phyloP scores from a whole-genome alignment of 2,888 invertebrate genomes.

The Drosophila trichaetosa region DNA sequence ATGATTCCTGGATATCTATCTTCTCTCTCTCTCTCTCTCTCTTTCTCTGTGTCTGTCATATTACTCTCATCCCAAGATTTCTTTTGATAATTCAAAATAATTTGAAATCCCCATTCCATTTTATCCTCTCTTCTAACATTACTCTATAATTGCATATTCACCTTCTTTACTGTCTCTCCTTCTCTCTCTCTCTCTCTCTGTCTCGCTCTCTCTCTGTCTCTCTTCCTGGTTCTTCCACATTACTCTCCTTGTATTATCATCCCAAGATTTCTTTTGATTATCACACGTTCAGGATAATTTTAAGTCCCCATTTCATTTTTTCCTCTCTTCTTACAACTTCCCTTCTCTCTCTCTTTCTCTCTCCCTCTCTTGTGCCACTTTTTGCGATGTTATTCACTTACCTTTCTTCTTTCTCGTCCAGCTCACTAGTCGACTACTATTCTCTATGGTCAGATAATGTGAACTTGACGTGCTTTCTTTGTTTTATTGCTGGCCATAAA shows the following conservation, averaged over 20 bases:
- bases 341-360: neutral
- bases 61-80: neutral
- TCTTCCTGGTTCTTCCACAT: neutral
- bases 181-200: neutral
- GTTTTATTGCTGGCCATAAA: neutral
- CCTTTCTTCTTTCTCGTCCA: neutral
- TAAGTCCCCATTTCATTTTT: neutral
- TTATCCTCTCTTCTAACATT: neutral
- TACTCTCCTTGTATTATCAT: neutral
- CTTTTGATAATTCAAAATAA: neutral
- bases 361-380: neutral
- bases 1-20: neutral
- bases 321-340: neutral
- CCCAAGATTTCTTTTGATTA: neutral
- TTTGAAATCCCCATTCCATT: neutral
- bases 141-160: too few relatives aligned
- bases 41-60: neutral
- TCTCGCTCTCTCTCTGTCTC: neutral
- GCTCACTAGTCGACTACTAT: neutral
- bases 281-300: neutral
- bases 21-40: neutral
- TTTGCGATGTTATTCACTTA: neutral
- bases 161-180: fast-evolving
- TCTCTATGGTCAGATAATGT: neutral
- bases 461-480: neutral